These are phyloP conservation scores for Drosophila lini DNA, from an alignment of 1,140 invertebrate genomes.

Conservation along the genomic window DNA sequence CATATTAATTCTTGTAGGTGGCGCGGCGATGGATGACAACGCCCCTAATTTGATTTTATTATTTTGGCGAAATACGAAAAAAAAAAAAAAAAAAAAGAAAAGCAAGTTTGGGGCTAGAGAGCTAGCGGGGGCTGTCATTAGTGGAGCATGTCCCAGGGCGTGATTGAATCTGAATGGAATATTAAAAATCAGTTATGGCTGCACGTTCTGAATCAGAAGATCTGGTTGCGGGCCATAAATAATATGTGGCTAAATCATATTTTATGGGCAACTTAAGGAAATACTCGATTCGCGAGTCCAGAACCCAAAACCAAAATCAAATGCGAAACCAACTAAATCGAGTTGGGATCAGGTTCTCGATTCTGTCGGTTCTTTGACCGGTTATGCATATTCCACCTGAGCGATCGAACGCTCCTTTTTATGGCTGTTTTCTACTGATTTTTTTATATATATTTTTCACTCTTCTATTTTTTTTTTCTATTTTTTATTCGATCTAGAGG, in stretches of 20 bases:
- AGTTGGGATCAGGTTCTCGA: constrained; percentile 57
- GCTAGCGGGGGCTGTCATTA: constrained; percentile 25
- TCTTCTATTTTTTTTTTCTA: constrained; percentile 24
- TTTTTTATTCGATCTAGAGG: constrained; percentile 18
- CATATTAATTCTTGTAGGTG: constrained; percentile 43
- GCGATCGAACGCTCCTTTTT: constrained; percentile 67
- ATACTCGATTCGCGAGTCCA: constrained; percentile 38
- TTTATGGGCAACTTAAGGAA: constrained; percentile 66
- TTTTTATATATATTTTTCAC: constrained; percentile 11
- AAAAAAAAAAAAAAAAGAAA: not conserved
- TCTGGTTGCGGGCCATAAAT: constrained; percentile 47
- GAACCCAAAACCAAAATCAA: constrained; percentile 24
- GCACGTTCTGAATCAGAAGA: constrained; percentile 39
- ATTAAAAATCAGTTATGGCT: constrained; percentile 49
- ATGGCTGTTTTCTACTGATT: constrained; percentile 67
- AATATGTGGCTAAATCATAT: constrained; percentile 63
- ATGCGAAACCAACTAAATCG: constrained; percentile 37
- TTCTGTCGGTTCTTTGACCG: constrained; percentile 61
- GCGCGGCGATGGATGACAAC: constrained; percentile 35
- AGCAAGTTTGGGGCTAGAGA: not conserved
- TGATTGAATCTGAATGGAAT: constrained; percentile 54
- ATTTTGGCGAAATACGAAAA: constrained; percentile 1
- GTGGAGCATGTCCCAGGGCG: constrained; percentile 40
- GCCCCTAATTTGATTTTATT: constrained; percentile 30
- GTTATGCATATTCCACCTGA: constrained; percentile 69